Evolutionary conservation across 2,888 invertebrate species (phyloP).

Genomic region (Stramonita haemastoma): DNA sequence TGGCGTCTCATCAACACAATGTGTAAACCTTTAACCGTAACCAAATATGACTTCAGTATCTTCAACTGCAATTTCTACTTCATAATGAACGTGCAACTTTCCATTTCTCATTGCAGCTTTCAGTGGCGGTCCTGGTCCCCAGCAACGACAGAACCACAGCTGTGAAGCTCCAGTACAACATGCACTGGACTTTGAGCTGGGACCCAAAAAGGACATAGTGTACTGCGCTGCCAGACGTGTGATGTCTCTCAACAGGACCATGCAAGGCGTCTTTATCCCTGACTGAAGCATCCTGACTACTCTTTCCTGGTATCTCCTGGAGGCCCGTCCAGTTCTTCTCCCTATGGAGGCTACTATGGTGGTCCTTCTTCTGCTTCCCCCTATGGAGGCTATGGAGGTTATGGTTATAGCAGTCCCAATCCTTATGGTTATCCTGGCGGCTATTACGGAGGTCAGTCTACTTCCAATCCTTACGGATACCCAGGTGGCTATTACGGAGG

Average conservation of each 20-base stretch:
- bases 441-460: background rate
- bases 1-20: too few relatives aligned
- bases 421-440: background rate
- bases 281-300: constrained; percentile 8
- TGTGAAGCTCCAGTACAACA: constrained; percentile 26
- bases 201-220: constrained; percentile 16
- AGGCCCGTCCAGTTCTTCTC: background rate
- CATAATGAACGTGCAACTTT: too few relatives aligned
- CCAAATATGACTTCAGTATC: too few relatives aligned
- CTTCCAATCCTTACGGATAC: too few relatives aligned
- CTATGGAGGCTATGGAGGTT: background rate
- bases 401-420: background rate
- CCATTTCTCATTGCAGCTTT: background rate
- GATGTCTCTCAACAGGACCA: constrained; percentile 16
- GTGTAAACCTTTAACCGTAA: too few relatives aligned
- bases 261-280: constrained; percentile 5
- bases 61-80: too few relatives aligned
- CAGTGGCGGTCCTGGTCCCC: background rate
- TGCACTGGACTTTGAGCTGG: constrained; percentile 15
- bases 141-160: background rate
- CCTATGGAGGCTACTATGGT: background rate
- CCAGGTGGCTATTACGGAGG: background rate
- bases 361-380: background rate
- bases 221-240: constrained; percentile 28
- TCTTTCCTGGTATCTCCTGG: background rate